Percentiles rank a stretch among this genome's conserved stretches.
Evolutionary conservation across 2,888 invertebrate genomes (phyloP).

Genomic region (Oligia strigilis): DNA sequence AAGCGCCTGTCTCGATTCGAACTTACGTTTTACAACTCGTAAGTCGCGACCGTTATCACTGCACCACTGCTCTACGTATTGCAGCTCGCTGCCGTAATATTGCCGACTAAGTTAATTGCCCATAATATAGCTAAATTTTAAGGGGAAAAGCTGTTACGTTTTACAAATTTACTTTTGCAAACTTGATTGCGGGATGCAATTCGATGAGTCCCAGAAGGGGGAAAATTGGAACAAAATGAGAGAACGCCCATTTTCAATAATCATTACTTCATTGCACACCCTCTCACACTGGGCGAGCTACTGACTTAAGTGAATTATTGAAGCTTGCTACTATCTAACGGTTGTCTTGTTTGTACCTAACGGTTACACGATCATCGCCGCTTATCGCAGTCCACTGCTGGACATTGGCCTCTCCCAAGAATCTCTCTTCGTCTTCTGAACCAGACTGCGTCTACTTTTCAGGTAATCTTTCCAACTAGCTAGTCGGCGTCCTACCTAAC

Average conservation of each 20-base stretch:
- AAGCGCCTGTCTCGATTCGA: not conserved
- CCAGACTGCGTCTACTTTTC: not conserved
- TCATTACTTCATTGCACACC: not conserved
- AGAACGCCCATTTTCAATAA: not conserved
- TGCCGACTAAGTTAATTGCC: too few relatives aligned
- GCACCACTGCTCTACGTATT: not conserved
- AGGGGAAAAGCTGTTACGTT: not conserved
- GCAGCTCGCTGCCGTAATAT: not conserved
- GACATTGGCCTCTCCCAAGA: not conserved
- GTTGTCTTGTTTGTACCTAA: not conserved
- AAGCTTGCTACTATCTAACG: not conserved
- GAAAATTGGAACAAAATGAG: not conserved
- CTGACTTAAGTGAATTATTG: not conserved
- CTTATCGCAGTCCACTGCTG: not conserved
- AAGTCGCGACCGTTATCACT: not conserved
- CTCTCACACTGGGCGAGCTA: not conserved
- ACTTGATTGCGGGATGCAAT: not conserved
- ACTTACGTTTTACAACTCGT: not conserved
- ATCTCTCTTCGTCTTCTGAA: not conserved
- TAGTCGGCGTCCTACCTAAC: not conserved
- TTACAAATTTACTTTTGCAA: not conserved
- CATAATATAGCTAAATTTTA: not conserved
- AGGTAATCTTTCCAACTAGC: not conserved
- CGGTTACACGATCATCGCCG: not conserved
- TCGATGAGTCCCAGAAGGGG: not conserved